Evolutionary conservation across 2,888 invertebrate genomes (phyloP).

Genomic region (Empis livida): DNA sequence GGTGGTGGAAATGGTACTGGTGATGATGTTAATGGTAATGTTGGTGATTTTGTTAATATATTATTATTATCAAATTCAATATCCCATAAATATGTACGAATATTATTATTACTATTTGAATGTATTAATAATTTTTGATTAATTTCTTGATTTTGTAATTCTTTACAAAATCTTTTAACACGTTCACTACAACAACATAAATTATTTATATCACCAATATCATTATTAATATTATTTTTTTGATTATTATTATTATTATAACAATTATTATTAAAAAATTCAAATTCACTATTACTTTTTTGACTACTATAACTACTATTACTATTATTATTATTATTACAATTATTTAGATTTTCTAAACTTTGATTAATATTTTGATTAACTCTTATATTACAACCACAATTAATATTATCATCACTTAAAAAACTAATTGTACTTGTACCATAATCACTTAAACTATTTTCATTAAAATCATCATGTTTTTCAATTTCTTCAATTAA

Average conservation of each 20-base stretch:
- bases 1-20: slow-evolving; percentile 1
- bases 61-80: neutral
- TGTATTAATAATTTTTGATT: neutral
- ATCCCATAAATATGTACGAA: neutral
- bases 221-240: neutral
- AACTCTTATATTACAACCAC: neutral
- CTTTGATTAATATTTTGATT: neutral
- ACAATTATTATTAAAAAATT: neutral
- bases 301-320: neutral
- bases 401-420: slow-evolving; percentile 4
- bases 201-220: neutral
- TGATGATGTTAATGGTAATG: slow-evolving; percentile 4
- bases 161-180: neutral
- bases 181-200: neutral
- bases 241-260: neutral
- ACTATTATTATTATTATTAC: neutral
- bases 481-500: neutral
- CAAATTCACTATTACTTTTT: neutral
- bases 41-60: slow-evolving; percentile 2
- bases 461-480: slow-evolving; percentile 2
- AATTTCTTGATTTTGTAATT: slow-evolving; percentile 1
- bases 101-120: neutral
- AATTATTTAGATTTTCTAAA: neutral
- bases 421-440: slow-evolving; percentile 11
- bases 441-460: slow-evolving; percentile 9